Percentiles rank a stretch among this genome's conserved stretches.
Conservation (phyloP, 2,113 vertebrate species). For the Megaceryle torquata region DNA sequence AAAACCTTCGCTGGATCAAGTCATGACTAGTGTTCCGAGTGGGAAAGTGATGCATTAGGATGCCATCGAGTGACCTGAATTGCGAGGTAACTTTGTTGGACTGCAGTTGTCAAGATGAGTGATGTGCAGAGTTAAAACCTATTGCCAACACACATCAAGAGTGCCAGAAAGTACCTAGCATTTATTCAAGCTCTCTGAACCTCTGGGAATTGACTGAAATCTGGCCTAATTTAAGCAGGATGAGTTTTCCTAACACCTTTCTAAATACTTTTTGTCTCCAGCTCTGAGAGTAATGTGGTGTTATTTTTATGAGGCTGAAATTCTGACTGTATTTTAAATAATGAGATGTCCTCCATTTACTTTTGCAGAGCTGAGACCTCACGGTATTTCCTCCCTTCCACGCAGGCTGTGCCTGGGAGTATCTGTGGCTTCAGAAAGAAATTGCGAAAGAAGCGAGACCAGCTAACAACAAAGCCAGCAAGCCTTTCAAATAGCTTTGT, state of each 20-base stretch:
- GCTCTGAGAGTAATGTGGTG: not conserved
- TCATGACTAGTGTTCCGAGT: conserved; percentile 53
- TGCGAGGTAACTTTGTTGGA: conserved; percentile 49
- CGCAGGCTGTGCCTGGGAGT: not conserved
- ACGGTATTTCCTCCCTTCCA: not conserved
- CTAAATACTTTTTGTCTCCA: conserved; percentile 33
- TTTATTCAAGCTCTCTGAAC: conserved; percentile 46
- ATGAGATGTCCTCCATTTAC: not conserved
- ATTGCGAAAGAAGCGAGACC: not conserved
- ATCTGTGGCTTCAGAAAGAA: not conserved
- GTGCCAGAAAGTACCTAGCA: not conserved
- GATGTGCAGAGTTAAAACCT: conserved; percentile 60
- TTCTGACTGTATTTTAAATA: conserved; percentile 42
- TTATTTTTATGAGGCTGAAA: conserved; percentile 36
- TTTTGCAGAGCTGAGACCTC: not conserved
- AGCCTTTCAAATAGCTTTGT: conserved; percentile 15
- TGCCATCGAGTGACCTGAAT: conserved; percentile 56
- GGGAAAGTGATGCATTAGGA: conserved; percentile 53
- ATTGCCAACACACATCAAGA: conserved; percentile 52
- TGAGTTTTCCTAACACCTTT: conserved; percentile 17
- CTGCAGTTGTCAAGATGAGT: conserved; percentile 63
- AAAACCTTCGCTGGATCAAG: conserved; percentile 54
- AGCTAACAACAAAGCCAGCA: not conserved
- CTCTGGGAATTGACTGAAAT: conserved; percentile 28
- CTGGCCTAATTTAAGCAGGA: conserved; percentile 40